A percentile compares a stretch with the other conserved stretches of the same genome.
These are phyloP conservation scores for Anoura caudifer DNA, from an alignment of 2,113 vertebrate genomes.

Conservation along the genomic window DNA sequence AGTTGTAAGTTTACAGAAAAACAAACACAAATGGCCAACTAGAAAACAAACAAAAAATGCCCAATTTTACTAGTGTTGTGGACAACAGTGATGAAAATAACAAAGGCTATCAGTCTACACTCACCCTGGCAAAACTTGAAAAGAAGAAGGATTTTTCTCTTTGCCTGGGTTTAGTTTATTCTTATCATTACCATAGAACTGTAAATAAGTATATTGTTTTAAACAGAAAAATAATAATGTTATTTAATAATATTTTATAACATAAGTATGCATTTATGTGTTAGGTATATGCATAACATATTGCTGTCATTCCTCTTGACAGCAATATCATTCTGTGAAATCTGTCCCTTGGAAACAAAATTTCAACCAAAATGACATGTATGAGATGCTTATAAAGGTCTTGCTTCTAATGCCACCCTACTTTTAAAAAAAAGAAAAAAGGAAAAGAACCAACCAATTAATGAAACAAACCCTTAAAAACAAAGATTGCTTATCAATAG, in stretches of 20 bases:
- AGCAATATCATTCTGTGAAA: neutral
- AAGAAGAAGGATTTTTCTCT: neutral
- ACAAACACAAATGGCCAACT: neutral
- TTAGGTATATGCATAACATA: neutral
- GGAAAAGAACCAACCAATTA: no score
- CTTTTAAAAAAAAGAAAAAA: no score
- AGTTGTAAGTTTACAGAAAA: neutral
- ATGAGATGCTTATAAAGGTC: neutral
- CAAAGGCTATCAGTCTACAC: no score
- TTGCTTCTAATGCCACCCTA: neutral
- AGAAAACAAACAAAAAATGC: neutral
- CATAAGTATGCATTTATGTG: neutral
- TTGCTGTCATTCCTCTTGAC: neutral
- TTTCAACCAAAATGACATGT: neutral
- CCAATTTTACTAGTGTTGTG: neutral
- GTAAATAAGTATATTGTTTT: neutral
- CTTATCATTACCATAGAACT: neutral
- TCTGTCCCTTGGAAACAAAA: neutral
- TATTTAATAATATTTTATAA: neutral
- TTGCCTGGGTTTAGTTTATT: neutral
- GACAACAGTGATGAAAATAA: no score
- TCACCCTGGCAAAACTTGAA: neutral
- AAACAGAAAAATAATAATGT: neutral
- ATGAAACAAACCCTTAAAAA: neutral
- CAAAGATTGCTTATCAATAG: neutral